Evolutionary conservation across 2,888 invertebrate species (phyloP).

Genomic region (Oscheius sp.): DNA sequence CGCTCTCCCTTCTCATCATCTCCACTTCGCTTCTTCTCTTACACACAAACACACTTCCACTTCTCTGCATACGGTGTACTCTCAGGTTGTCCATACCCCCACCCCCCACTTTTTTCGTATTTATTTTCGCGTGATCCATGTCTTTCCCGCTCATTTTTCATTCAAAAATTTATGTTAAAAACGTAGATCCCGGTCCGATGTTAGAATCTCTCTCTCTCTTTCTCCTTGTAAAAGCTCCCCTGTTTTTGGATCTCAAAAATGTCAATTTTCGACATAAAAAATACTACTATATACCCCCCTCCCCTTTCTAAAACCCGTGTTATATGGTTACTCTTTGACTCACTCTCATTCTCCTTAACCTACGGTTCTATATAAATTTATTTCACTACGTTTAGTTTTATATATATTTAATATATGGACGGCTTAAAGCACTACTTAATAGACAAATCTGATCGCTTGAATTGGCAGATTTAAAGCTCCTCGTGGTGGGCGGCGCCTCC

Average conservation of each 20-base stretch:
- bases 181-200: background rate
- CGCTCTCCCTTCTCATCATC: too few species aligned
- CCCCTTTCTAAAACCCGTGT: background rate
- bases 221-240: background rate
- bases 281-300: too few species aligned
- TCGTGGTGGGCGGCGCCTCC: constrained; percentile 37
- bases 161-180: background rate
- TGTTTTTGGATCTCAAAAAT: background rate
- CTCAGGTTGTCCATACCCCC: constrained; percentile 14
- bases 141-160: constrained; percentile 5
- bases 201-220: background rate
- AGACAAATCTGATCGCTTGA: background rate
- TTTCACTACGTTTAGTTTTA: background rate
- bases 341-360: constrained; percentile 4
- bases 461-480: constrained; percentile 29
- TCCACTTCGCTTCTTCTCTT: too few species aligned
- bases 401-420: too few species aligned
- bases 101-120: background rate
- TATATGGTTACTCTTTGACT: background rate
- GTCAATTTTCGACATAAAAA: too few species aligned
- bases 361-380: constrained; percentile 27
- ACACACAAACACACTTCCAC: too few species aligned
- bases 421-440: too few species aligned
- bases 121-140: background rate
- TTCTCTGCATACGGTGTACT: background rate